phyloP scores from a whole-genome alignment of 2,113 vertebrate genomes.

The Pionites leucogaster region DNA sequence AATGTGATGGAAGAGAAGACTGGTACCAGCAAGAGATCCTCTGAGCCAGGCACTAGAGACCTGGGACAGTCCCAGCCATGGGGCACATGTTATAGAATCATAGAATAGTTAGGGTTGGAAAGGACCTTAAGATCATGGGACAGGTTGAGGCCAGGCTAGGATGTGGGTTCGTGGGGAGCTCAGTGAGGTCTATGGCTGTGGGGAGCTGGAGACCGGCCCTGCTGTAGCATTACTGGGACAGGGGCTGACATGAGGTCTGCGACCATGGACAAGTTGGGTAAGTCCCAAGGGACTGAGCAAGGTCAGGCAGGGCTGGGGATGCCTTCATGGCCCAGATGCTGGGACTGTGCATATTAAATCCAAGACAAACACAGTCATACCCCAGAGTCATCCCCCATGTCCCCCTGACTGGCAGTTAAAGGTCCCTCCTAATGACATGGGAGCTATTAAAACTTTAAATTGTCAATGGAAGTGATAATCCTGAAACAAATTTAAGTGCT shows the following conservation, averaged over 20 bases:
- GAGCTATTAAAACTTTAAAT: background rate
- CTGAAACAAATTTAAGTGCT: background rate
- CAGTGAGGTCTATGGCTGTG: background rate
- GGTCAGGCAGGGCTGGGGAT: background rate
- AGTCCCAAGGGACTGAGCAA: background rate
- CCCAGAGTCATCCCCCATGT: background rate
- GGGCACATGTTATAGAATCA: background rate
- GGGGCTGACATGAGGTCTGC: no score
- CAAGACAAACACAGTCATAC: background rate
- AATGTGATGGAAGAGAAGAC: background rate
- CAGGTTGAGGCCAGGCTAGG: accelerated
- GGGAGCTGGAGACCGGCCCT: background rate
- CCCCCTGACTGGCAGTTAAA: background rate
- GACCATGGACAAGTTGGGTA: background rate
- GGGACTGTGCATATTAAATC: background rate
- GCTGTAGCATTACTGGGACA: accelerated
- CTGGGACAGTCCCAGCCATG: background rate
- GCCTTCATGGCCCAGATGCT: background rate
- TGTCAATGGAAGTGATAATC: background rate
- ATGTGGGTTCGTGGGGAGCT: accelerated
- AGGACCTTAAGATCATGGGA: no score
- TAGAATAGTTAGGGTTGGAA: no score
- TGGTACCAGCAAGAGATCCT: background rate
- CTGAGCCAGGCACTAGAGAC: background rate
- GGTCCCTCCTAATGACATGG: background rate